Evolutionary conservation across 2,888 invertebrate genomes (phyloP).

Genomic region (Micoletzkya japonica): DNA sequence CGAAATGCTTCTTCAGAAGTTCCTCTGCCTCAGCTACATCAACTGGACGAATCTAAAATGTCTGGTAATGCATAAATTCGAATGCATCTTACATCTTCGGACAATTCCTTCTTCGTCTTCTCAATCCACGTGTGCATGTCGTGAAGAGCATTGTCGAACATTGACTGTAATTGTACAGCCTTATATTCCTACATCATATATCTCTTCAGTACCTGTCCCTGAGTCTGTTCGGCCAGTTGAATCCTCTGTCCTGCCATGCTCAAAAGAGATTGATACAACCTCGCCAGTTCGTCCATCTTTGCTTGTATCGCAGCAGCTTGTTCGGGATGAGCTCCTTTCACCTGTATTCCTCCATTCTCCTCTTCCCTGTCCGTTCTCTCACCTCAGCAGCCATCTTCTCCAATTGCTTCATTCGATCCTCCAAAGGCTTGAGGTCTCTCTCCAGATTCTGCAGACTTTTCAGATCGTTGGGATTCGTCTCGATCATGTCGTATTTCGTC

Average conservation of each 20-base stretch:
- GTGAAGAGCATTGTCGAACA: conserved; percentile 73
- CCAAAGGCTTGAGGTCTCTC: conserved; percentile 87
- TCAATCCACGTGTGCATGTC: conserved; percentile 48
- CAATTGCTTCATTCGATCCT: conserved; percentile 78
- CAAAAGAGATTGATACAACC: conserved; percentile 83
- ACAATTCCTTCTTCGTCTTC: conserved; percentile 44
- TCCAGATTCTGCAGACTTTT: conserved; percentile 74
- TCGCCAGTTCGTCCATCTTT: conserved; percentile 81
- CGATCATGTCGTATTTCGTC: conserved; percentile 86
- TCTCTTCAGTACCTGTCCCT: conserved; percentile 71
- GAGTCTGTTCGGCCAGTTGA: conserved; percentile 85
- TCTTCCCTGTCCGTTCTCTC: not conserved
- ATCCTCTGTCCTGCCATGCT: conserved; percentile 81
- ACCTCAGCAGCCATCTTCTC: conserved; percentile 81
- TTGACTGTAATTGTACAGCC: conserved; percentile 73
- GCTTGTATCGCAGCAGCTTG: conserved; percentile 83
- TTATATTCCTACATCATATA: not conserved
- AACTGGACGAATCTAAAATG: conserved; percentile 33
- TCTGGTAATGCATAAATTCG: not conserved
- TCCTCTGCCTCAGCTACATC: conserved; percentile 86
- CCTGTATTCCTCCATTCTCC: conserved; percentile 23
- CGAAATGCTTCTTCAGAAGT: conserved; percentile 84
- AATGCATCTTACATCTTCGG: conserved; percentile 33
- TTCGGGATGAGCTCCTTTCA: conserved; percentile 80
- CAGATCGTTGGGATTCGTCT: conserved; percentile 67